These are phyloP conservation scores for Nephrocerus scutellatus DNA, from an alignment of 2,888 invertebrate genomes.

Conservation along the genomic window DNA sequence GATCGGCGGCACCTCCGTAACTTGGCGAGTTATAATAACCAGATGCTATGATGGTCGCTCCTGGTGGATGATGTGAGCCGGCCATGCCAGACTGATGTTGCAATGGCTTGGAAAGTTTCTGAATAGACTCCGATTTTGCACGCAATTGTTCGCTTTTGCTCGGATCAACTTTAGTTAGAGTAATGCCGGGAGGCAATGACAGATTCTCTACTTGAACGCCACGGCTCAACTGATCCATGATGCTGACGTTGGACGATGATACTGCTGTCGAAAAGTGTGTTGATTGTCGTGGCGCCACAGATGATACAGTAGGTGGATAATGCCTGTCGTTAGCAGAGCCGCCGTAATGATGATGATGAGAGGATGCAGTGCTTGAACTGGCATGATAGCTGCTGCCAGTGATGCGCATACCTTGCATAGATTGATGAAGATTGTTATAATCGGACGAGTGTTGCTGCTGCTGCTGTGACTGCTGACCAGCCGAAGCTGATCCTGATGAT, in stretches of 20 bases:
- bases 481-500: too few species aligned
- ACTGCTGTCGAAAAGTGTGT: slow-evolving; percentile 13
- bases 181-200: slow-evolving; percentile 71
- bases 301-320: too few species aligned
- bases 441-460: slow-evolving; percentile 19
- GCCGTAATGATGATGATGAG: slow-evolving; percentile 14
- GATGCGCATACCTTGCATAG: slow-evolving; percentile 36
- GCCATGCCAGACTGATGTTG: slow-evolving; percentile 23
- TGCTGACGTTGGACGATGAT: slow-evolving; percentile 37
- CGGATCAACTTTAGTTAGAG: slow-evolving; percentile 65
- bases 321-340: slow-evolving; percentile 17
- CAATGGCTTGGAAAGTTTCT: slow-evolving; percentile 39
- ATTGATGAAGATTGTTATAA: slow-evolving; percentile 31
- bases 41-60: slow-evolving; percentile 28
- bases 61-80: slow-evolving; percentile 25
- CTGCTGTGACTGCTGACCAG: slow-evolving; percentile 22
- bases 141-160: slow-evolving; percentile 42
- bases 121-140: slow-evolving; percentile 45
- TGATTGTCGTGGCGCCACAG: slow-evolving; percentile 17
- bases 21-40: slow-evolving; percentile 29
- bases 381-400: slow-evolving; percentile 24
- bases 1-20: slow-evolving; percentile 31
- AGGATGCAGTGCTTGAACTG: too few species aligned
- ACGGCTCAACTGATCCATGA: slow-evolving; percentile 48
- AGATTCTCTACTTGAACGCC: slow-evolving; percentile 56